Evolutionary conservation across 64 coral and sea anemone species (phyloP).

Genomic region (Pocillopora damicornis): DNA sequence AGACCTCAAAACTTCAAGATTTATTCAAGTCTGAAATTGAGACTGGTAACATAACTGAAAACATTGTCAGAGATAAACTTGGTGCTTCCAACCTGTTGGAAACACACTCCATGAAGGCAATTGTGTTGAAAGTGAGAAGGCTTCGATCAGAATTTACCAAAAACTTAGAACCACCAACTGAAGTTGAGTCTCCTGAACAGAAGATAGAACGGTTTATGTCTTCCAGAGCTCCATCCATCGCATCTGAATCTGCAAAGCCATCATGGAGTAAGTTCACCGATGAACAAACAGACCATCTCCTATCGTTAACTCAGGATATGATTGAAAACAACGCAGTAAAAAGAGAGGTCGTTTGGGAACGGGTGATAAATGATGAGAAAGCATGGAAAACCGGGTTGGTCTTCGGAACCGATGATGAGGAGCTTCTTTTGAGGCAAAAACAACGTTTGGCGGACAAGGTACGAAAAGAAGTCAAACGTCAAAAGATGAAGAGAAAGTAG

Average conservation of each 20-base stretch:
- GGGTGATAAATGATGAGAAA: neutral
- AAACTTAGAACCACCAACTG: constrained; percentile 24
- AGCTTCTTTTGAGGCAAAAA: neutral
- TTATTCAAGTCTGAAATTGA: constrained; percentile 42
- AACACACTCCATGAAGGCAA: constrained; percentile 41
- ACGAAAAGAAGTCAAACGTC: neutral
- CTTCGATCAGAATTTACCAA: constrained; percentile 18
- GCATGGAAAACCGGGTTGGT: neutral
- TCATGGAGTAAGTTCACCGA: no score
- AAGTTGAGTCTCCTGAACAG: neutral
- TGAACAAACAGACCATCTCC: no score
- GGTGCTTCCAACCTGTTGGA: constrained; percentile 11
- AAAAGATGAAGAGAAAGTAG: no score
- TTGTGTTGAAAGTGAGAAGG: constrained; percentile 34
- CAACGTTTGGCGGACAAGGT: constrained; percentile 12
- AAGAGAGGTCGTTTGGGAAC: constrained; percentile 9
- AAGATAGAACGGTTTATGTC: neutral
- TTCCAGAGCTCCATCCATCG: neutral
- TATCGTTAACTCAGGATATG: neutral
- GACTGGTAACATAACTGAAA: constrained; percentile 33
- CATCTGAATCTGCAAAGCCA: no score
- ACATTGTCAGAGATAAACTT: constrained; percentile 35
- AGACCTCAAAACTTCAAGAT: constrained; percentile 36
- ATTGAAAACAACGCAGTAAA: constrained; percentile 1
- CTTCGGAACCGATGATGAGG: no score